Evolutionary conservation across 2,888 invertebrate genomes (phyloP), one percentile per base, ranked within the genome.

Genomic region (Argynnis bischoffii): DNA sequence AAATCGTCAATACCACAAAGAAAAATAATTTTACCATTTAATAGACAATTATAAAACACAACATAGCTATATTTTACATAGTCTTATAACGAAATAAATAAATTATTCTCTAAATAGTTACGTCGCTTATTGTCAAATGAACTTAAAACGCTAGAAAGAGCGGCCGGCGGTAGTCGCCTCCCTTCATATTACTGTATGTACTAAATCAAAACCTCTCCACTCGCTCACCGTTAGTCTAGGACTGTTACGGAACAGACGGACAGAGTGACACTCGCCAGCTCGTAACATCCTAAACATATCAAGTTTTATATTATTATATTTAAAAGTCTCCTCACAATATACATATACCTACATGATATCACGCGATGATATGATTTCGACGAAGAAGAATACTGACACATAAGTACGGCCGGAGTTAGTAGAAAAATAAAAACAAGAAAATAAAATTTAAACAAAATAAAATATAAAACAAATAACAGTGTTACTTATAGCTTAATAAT

Each of bases 81-180:
- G 86, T 87, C 91, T 87, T 92, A 92, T 85, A 88, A 82, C 89
- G 85, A 91, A 92, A 92, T 92, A 92, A 92, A 92, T 92, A 90
- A 91, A 87, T 89, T 83, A 90, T 81, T 81, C 77, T 86, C 89
- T 90, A 89, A 79, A 81, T 81, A 85, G 81, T 82, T 72, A 81
- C 85, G 86, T 87, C 84, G 87, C 91, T 92, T 92, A 91, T 90
- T 91, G 91, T 92, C 92, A 84, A 92, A 89, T 85, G 81, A 90
- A 89, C 85, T 82, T 80, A 85, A 87, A 85, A 79, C 74, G 78
- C 82, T 81, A 73, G 47, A 63, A 57, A 66, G 55, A 64, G 75
- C 77, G 71, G 76, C 77, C 75, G 13, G 47, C 66, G 61, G 59
- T n/a, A 65, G 70, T 78, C 65, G 67, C 84, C 84, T 84, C 85